phyloP scores from a whole-genome alignment of 2,113 vertebrate species.

The Oreochromis spilurus region DNA sequence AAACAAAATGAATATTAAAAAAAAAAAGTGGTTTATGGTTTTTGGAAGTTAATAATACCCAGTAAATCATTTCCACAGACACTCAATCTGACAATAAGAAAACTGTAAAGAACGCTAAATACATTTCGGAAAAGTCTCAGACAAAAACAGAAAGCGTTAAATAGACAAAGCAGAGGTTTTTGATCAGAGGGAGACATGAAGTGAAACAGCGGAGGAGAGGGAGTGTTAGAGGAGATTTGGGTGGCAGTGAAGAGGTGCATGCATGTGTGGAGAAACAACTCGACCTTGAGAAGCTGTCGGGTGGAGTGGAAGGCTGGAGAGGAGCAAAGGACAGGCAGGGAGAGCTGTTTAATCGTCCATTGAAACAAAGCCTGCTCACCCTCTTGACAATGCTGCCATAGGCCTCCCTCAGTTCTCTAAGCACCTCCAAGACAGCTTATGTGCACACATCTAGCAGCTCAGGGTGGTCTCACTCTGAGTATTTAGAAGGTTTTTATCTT shows the following conservation, averaged over 20 bases:
- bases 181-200: background rate
- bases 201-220: background rate
- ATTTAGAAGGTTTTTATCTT: slow-evolving; percentile 14
- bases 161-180: background rate
- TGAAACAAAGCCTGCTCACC: slow-evolving; percentile 27
- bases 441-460: slow-evolving; percentile 15
- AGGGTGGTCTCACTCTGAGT: background rate
- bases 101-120: background rate
- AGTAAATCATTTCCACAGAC: background rate
- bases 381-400: slow-evolving; percentile 10
- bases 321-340: slow-evolving; percentile 1
- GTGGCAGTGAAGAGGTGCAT: background rate
- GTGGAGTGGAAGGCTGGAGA: slow-evolving; percentile 18
- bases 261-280: background rate
- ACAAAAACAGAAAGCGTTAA: background rate
- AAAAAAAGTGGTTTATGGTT: background rate
- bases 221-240: background rate
- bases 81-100: background rate
- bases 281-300: slow-evolving; percentile 46
- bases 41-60: background rate
- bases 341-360: slow-evolving; percentile 32
- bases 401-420: slow-evolving; percentile 5
- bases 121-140: background rate
- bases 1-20: background rate
- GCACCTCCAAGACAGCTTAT: slow-evolving; percentile 1